Evolutionary conservation across 2,113 vertebrate genomes (phyloP), one percentile per base, ranked within the genome.

Genomic region (Castor canadensis): DNA sequence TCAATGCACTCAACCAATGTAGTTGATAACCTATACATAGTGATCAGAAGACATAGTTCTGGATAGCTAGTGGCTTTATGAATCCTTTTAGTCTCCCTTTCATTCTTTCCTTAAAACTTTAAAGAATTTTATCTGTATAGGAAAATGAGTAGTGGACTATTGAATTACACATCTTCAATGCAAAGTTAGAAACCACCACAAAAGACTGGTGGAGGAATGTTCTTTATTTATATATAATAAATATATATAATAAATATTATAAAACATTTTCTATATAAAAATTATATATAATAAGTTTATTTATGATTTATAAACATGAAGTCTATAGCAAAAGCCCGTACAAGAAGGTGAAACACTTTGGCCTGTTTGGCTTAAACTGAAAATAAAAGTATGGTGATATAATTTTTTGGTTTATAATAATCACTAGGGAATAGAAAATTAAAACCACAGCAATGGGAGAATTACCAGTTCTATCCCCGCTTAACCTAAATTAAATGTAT

Each of bases 351-450:
- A 52, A 64, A 1, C 15, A 45, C 9, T 3, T 45, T 43, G 1
- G 1, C 1, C 62, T 62, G 12, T 52, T 49, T 47, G 19, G 19
- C 38, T 11, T 43, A 28, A 40, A 32, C 43, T 64, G 9, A 3
- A 10, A 12, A 38, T 13, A 40, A 13, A 32, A 9, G 10, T 8
- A 43, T 6, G 7, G 4, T 43, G 10, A 11, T 0, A 52, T 8
- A 30, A 9, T 11, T n/a, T 67, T 75, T n/a, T 54, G 43, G 4
- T 38, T 60, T 38, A n/a, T 38, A 38, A 40, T 9, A 40, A 49
- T 40, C 64, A 79, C 40, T 56, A 66, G 22, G 17, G 32, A 47
- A 49, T 69, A 2, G 1, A 32, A 35, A 16, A 73, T 60, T 45
- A 40, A 71, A 58, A 38, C 62, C 40, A n/a, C 5, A 52, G 5